Evolutionary conservation across 1,140 invertebrate genomes (phyloP).

Genomic region (Drosophila triauraria): DNA sequence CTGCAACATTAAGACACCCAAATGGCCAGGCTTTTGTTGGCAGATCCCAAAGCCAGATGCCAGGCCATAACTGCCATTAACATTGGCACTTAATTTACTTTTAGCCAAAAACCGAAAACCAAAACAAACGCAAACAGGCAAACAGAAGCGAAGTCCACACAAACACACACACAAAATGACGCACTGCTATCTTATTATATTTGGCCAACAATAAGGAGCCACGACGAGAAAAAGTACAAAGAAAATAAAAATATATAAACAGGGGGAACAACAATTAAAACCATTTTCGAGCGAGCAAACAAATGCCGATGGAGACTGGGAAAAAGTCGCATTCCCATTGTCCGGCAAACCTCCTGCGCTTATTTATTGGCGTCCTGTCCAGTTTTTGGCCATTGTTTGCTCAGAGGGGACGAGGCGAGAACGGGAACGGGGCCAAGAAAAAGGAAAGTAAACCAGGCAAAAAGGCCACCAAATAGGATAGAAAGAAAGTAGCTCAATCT

Average conservation of each 20-base stretch:
- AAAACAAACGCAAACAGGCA: constrained; percentile 67
- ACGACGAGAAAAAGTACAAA: constrained; percentile 26
- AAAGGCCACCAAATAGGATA: constrained; percentile 75
- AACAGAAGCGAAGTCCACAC: constrained; percentile 39
- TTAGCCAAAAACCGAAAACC: constrained; percentile 75
- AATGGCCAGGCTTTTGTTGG: constrained; percentile 69
- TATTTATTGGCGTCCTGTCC: constrained; percentile 79
- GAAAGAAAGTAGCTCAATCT: constrained; percentile 69
- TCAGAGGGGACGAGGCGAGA: constrained; percentile 9
- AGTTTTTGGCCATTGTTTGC: constrained; percentile 66
- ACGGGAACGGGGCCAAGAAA: constrained; percentile 42
- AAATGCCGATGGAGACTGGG: constrained; percentile 38
- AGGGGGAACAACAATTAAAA: constrained; percentile 75
- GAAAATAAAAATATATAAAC: constrained; percentile 52
- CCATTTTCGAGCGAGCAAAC: constrained; percentile 77
- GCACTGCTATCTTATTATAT: constrained; percentile 76
- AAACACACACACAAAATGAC: constrained; percentile 61
- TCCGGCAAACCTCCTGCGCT: constrained; percentile 60
- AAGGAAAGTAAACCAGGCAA: constrained; percentile 77
- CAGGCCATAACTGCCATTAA: constrained; percentile 80
- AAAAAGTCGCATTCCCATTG: constrained; percentile 53
- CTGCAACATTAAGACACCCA: constrained; percentile 80
- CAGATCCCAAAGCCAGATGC: constrained; percentile 74
- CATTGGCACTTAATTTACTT: constrained; percentile 82
- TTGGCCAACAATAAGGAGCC: constrained; percentile 75